A percentile compares a stretch with the other conserved stretches of the same genome.
phyloP scores from a whole-genome alignment of 1,140 invertebrate species.

The Bombus ignitus region DNA sequence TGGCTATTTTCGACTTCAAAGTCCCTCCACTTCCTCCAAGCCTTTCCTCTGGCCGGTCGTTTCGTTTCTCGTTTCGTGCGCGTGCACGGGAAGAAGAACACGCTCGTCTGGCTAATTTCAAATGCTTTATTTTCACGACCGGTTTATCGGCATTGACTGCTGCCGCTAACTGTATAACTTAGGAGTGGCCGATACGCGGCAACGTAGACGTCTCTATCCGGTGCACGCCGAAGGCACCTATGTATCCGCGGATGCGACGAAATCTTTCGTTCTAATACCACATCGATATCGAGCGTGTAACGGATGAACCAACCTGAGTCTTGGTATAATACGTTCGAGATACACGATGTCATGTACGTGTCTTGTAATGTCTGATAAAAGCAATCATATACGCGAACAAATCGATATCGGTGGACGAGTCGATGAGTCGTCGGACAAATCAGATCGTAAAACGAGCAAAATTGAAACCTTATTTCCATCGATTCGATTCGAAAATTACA shows the following conservation, averaged over 20 bases:
- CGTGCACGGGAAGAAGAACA: slow-evolving; percentile 31
- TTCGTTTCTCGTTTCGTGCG: background rate
- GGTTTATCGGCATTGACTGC: slow-evolving; percentile 42
- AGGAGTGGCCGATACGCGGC: slow-evolving; percentile 46
- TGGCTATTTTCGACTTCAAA: slow-evolving; percentile 77
- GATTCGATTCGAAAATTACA: too few relatives aligned
- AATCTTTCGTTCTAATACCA: background rate
- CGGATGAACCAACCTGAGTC: background rate
- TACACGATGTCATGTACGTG: background rate
- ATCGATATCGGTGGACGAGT: background rate
- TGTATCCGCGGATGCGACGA: background rate
- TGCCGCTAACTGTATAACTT: slow-evolving; percentile 48
- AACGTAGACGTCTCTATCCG: slow-evolving; percentile 42
- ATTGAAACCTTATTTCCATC: too few relatives aligned
- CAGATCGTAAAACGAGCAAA: background rate
- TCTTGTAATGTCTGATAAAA: background rate
- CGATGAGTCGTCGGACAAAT: background rate
- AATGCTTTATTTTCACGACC: slow-evolving; percentile 68
- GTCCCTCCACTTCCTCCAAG: slow-evolving; percentile 34
- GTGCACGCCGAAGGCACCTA: background rate
- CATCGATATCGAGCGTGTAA: too few relatives aligned
- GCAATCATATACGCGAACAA: background rate
- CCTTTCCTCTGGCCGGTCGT: background rate
- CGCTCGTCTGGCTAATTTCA: slow-evolving; percentile 62
- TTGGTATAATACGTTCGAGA: background rate